phyloP scores from a whole-genome alignment of 35 echinoderm and acorn worm species.

The Amphiura filiformis region DNA sequence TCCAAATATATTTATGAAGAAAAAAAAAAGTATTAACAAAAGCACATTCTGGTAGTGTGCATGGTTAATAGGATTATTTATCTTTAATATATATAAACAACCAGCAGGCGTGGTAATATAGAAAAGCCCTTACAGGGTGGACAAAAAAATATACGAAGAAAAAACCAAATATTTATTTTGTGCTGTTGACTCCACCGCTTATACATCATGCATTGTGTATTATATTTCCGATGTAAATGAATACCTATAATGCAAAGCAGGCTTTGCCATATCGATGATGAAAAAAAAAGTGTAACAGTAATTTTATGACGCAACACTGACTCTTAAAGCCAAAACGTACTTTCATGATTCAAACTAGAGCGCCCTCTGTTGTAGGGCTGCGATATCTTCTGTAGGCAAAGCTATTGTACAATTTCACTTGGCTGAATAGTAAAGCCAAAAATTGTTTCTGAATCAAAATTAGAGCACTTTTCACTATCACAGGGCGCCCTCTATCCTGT shows the following conservation, averaged over 20 bases:
- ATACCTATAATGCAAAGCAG: neutral
- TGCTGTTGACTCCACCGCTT: neutral
- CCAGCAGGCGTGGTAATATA: neutral
- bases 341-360: no score
- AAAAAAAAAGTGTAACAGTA: no score
- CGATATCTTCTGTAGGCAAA: no score
- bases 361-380: no score
- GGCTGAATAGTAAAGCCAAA: no score
- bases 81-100: neutral
- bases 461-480: no score
- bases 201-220: neutral
- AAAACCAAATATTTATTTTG: constrained; percentile 13
- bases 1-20: constrained; percentile 11
- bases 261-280: neutral
- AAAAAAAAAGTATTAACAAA: neutral
- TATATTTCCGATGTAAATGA: neutral
- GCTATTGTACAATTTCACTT: no score
- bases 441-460: no score
- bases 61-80: neutral
- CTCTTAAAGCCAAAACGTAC: no score
- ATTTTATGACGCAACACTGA: no score
- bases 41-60: constrained; percentile 7
- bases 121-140: neutral
- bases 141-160: neutral
- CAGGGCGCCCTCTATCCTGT: no score